phyloP scores from a whole-genome alignment of 1,140 invertebrate genomes.

The Ericerus pela region DNA sequence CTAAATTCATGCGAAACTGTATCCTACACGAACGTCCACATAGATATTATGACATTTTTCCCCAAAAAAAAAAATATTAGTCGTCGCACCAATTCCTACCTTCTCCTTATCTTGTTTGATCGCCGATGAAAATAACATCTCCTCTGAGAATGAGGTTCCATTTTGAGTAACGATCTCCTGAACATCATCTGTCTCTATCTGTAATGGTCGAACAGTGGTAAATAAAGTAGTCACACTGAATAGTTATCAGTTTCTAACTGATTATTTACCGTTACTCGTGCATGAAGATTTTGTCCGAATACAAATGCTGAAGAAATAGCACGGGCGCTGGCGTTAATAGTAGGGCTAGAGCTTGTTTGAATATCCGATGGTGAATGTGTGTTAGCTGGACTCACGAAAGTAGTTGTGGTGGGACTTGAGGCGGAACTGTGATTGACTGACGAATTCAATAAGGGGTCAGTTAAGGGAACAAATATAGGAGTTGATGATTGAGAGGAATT shows the following conservation, averaged over 20 bases:
- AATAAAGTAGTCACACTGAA: too few relatives aligned
- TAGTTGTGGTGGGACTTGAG: neutral
- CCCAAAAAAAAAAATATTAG: too few relatives aligned
- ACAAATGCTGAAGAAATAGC: slow-evolving; percentile 49
- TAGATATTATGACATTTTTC: too few relatives aligned
- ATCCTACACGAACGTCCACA: neutral
- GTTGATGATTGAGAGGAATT: neutral
- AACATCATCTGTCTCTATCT: neutral
- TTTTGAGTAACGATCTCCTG: neutral
- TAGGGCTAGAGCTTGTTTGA: neutral
- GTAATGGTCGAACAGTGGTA: neutral
- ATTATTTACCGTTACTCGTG: slow-evolving; percentile 45
- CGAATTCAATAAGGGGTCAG: neutral
- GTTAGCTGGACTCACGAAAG: neutral
- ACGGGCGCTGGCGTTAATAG: slow-evolving; percentile 18
- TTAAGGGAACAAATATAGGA: slow-evolving; percentile 3
- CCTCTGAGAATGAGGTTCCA: neutral
- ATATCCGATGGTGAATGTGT: too few relatives aligned
- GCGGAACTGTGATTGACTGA: neutral
- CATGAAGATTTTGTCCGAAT: slow-evolving; percentile 82
- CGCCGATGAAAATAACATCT: neutral
- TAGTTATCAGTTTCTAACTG: too few relatives aligned
- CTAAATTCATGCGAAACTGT: neutral
- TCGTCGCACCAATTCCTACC: neutral
- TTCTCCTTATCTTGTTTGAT: slow-evolving; percentile 1